Base-by-base conservation (phyloP, 2,113 vertebrate species). In the Equus quagga region DNA sequence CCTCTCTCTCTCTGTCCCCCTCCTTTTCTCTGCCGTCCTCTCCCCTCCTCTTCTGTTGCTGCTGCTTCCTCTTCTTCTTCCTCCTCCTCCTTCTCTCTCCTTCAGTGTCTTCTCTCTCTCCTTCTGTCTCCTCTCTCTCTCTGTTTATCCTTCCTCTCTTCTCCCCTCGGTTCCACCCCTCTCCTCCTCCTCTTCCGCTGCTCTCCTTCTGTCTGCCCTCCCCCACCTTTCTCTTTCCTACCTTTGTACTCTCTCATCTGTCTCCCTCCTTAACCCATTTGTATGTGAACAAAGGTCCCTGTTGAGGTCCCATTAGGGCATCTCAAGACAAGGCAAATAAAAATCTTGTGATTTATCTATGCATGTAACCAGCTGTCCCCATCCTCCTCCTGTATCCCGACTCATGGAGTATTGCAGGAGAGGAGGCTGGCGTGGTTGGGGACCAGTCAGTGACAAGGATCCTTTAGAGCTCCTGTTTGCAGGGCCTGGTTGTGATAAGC, bases 61-160 rank as follows among this genome's bases (percentile, higher is more conserved):
- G 51, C 51, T 54, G 13, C 51, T 60, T 64, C 24, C 19, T 31
- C 31, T 8, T 70, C 49, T 8, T 23, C 18, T 23, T 36, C 78
- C 8, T 33, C 23, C 14, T 13, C 15, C 11, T 33, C 28, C 19
- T 5, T 28, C 14, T 54, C 33, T 69, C 46, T 54, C 9, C 31
- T 54, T 15, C 36, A 41, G 36, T 41, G 36, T 41, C 36, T 54
- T 14, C 14, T 54, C 51, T 4, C 41, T 17, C 33, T 33, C 46
- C 41, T 23, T 84, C 60, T 46, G 7, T 15, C 21, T 15, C 33
- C 8, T 44, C 31, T 69, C 10, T 31, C 5, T 41, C 21, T 14
- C 36, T 18, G 1, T 54, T 17, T 11, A 14, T 12, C 12, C 49
- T 23, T 21, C 10, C 26, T 6, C 7, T 3, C 0, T 1, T 51